Evolutionary conservation across 35 echinoderm and acorn worm genomes (phyloP).

Genomic region (Chiridota heheva): DNA sequence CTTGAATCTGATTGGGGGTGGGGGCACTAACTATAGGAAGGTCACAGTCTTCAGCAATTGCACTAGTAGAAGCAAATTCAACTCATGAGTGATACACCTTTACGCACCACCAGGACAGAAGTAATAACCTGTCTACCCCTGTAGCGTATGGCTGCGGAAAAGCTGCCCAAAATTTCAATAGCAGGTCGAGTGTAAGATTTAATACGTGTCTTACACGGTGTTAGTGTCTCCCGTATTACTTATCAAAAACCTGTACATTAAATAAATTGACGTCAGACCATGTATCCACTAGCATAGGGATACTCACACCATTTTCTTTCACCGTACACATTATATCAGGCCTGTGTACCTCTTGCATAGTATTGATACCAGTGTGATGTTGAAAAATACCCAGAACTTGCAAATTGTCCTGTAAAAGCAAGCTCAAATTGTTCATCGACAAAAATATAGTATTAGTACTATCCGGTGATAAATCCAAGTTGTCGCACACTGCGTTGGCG

Average conservation of each 20-base stretch:
- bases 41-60: background rate
- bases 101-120: slow-evolving; percentile 9
- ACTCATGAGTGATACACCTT: slow-evolving; percentile 30
- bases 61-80: slow-evolving; percentile 15
- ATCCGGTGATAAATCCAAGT: background rate
- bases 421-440: no score
- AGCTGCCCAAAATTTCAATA: slow-evolving; percentile 21
- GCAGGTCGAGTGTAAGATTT: background rate
- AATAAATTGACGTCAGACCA: slow-evolving; percentile 46
- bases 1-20: background rate
- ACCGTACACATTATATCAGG: slow-evolving; percentile 17
- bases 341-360: background rate
- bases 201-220: background rate
- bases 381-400: background rate
- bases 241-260: slow-evolving; percentile 22
- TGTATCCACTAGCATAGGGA: slow-evolving; percentile 56
- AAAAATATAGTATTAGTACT: background rate
- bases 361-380: background rate
- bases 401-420: background rate
- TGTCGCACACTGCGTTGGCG: background rate
- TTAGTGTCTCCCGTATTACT: slow-evolving; percentile 31
- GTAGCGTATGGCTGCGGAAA: background rate
- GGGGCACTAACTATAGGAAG: background rate
- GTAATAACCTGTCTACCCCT: background rate
- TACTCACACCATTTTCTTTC: background rate